Evolutionary conservation across 2,888 invertebrate genomes (phyloP).

Genomic region (Clepsis dumicolana): DNA sequence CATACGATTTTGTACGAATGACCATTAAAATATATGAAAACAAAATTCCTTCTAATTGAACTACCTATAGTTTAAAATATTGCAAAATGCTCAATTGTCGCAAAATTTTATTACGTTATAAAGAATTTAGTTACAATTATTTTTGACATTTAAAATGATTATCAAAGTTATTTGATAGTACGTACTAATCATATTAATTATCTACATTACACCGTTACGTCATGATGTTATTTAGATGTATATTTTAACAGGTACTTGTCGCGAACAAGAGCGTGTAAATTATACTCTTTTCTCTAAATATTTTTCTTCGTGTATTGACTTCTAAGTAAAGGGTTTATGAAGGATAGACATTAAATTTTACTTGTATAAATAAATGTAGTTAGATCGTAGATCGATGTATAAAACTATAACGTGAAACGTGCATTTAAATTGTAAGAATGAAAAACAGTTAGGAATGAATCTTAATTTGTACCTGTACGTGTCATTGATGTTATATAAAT

Average conservation of each 20-base stretch:
- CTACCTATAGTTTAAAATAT: background rate
- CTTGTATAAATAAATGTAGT: constrained; percentile 33
- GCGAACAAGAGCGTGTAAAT: background rate
- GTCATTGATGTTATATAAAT: constrained; percentile 9
- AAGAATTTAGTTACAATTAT: background rate
- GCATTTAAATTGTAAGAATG: constrained; percentile 39
- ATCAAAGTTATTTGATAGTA: too few relatives aligned
- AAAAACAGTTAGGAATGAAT: constrained; percentile 11
- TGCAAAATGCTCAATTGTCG: background rate
- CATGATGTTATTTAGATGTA: background rate
- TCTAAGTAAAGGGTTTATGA: constrained; percentile 13
- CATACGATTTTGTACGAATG: background rate
- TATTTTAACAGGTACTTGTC: background rate
- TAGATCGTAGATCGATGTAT: constrained; percentile 28
- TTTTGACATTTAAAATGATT: background rate
- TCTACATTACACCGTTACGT: background rate
- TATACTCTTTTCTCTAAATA: background rate
- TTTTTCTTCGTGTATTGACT: constrained; percentile 3
- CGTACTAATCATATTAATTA: too few relatives aligned
- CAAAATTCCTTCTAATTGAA: too few relatives aligned
- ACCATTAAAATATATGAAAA: too few relatives aligned
- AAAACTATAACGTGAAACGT: constrained; percentile 40
- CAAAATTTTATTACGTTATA: background rate
- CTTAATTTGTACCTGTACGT: constrained; percentile 13
- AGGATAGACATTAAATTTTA: constrained; percentile 17